phyloP scores from a whole-genome alignment of 92 coral and sea anemone species.

The Paragorgia papillata region DNA sequence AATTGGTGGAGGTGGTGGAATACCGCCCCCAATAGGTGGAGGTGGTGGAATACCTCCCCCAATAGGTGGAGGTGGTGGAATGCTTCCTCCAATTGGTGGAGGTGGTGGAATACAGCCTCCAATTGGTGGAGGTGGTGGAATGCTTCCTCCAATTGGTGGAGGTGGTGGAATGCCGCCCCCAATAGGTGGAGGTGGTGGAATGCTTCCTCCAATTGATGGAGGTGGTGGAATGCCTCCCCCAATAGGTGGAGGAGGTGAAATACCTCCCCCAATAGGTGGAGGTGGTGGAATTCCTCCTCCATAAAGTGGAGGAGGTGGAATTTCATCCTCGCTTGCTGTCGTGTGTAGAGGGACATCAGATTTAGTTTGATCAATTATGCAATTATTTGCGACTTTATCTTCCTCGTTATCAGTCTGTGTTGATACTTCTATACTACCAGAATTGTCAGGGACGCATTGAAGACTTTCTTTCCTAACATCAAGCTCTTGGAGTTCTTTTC shows the following conservation, averaged over 20 bases:
- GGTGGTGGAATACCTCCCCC: neutral
- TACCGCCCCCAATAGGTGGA: neutral
- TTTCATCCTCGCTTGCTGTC: too few species aligned
- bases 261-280: conserved; percentile 39
- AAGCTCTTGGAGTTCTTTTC: neutral
- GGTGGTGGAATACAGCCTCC: conserved; percentile 71
- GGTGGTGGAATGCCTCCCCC: conserved; percentile 73
- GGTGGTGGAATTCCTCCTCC: conserved; percentile 54
- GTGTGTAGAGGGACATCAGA: too few species aligned
- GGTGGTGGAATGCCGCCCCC: conserved; percentile 46
- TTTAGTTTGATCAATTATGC: too few species aligned
- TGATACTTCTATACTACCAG: neutral
- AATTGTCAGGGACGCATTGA: neutral
- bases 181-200: conserved; percentile 65
- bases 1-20: too few species aligned
- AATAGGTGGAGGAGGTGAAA: neutral
- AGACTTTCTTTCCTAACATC: neutral
- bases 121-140: conserved; percentile 62
- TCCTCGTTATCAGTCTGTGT: too few species aligned
- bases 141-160: conserved; percentile 37
- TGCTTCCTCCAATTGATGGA: conserved; percentile 63
- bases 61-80: conserved; percentile 62
- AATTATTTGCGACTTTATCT: too few species aligned
- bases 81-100: conserved; percentile 32
- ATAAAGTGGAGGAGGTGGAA: neutral